Percentiles rank a stretch among this genome's conserved stretches.
Conservation (phyloP, 2,888 invertebrate genomes). For the Mechanitis mazaeus region DNA sequence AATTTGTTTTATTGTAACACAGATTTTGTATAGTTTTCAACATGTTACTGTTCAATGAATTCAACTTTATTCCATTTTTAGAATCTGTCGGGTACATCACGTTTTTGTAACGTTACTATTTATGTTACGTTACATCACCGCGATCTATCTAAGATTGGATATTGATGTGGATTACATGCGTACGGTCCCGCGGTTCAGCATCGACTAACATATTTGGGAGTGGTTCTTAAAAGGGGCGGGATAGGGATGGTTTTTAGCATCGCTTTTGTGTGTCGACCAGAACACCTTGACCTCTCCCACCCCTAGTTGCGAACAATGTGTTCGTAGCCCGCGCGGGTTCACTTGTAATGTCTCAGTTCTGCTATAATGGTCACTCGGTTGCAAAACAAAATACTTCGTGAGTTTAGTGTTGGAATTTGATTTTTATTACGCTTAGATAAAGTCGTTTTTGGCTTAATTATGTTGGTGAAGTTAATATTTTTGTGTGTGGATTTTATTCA, state of each 20-base stretch:
- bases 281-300: conserved; percentile 39
- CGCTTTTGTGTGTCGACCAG: conserved; percentile 56
- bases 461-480: conserved; percentile 29
- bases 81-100: conserved; percentile 69
- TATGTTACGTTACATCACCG: too few relatives aligned
- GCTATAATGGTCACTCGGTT: conserved; percentile 37
- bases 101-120: conserved; percentile 6
- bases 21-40: conserved; percentile 69
- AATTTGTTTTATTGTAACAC: conserved; percentile 58
- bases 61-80: conserved; percentile 67
- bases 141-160: conserved; percentile 11
- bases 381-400: too few relatives aligned
- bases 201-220: conserved; percentile 60
- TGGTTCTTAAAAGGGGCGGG: conserved; percentile 66
- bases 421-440: conserved; percentile 18
- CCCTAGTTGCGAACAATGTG: conserved; percentile 25
- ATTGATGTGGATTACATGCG: conserved; percentile 35
- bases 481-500: conserved; percentile 36
- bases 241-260: conserved; percentile 62
- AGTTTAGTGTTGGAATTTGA: too few relatives aligned
- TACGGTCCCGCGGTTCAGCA: conserved; percentile 35
- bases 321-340: conserved; percentile 24
- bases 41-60: conserved; percentile 63
- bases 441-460: conserved; percentile 18
- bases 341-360: conserved; percentile 28